phyloP scores from a whole-genome alignment of 1,140 invertebrate genomes.

The Pseudomyrmex concolor region DNA sequence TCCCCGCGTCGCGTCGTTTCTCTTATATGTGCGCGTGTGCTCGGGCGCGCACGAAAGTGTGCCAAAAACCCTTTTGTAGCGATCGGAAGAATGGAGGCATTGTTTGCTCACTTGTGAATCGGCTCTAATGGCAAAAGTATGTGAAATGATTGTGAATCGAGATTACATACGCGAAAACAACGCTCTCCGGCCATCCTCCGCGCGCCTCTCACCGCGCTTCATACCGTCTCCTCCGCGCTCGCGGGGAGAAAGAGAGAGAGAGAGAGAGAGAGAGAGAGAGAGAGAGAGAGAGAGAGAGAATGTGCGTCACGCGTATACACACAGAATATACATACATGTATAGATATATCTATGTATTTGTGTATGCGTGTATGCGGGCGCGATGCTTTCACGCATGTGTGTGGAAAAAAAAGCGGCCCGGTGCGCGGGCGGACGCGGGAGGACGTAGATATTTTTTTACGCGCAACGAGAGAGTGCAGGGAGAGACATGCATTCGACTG shows the following conservation, averaged over 20 bases:
- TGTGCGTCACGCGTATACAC: constrained; percentile 6
- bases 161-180: constrained; percentile 84
- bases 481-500: constrained; percentile 78
- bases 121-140: constrained; percentile 84
- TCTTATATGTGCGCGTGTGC: constrained; percentile 63
- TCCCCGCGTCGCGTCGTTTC: constrained; percentile 29
- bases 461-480: constrained; percentile 78
- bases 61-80: constrained; percentile 80
- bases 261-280: too few relatives aligned
- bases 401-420: constrained; percentile 64
- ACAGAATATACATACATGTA: constrained; percentile 37
- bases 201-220: constrained; percentile 21
- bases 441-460: constrained; percentile 80
- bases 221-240: constrained; percentile 38
- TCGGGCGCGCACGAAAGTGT: constrained; percentile 76
- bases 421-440: constrained; percentile 44
- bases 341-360: constrained; percentile 22
- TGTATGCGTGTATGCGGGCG: constrained; percentile 61
- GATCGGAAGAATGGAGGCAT: constrained; percentile 78
- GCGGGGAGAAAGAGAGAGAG: too few relatives aligned
- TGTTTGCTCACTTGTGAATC: constrained; percentile 83
- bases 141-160: constrained; percentile 84
- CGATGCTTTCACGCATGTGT: constrained; percentile 63
- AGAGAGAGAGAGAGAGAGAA: background rate
- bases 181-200: constrained; percentile 62